Evolutionary conservation across 2,888 invertebrate genomes (phyloP), one percentile per base, ranked within the genome.

Genomic region (Apoderus coryli): DNA sequence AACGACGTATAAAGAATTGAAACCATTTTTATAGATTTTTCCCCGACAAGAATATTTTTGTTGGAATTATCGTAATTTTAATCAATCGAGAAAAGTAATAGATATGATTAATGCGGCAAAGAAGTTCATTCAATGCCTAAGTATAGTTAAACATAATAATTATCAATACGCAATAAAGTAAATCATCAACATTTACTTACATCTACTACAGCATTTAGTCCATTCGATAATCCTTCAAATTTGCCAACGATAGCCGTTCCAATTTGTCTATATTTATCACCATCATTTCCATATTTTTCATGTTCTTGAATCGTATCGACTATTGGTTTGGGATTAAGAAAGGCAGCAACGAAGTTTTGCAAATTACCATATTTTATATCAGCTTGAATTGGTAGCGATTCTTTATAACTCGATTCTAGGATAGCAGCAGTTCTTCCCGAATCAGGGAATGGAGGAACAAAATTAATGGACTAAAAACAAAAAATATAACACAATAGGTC

Each of bases 261-360:
- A 14, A 76, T 56, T 10, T 59, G 59, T 35, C 68, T 67, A 41
- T 74, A 74, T 49, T 68, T 71, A 44, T 75, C 77, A 0, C 74
- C 82, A 29, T 61, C 65, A 49, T 84, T 84, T 11, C 82, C 82
- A 49, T 78, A 84, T 48, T 81, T 84, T 29, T 84, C 80, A 29
- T 75, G 65, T 52, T 82, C 81, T 24, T 57, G 61, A 41, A 79
- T 76, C n/a, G 68, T 69, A 45, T 84, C 84, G 13, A 84, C 68
- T 35, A 84, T 61, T 1, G 84, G 80, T 39, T 67, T 64, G 0
- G 78, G 76, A 46, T 56, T 16, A 48, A 43, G 32, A 47, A 55
- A 40, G 34, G 44, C 41, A 2, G 51, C 53, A 2, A 50, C 49
- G 25, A 50, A 42, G 22, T 51, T 33, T 31, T 57, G 57, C 3